Evolutionary conservation across 2,113 vertebrate species (phyloP).

Genomic region (Odontophorus gujanensis): DNA sequence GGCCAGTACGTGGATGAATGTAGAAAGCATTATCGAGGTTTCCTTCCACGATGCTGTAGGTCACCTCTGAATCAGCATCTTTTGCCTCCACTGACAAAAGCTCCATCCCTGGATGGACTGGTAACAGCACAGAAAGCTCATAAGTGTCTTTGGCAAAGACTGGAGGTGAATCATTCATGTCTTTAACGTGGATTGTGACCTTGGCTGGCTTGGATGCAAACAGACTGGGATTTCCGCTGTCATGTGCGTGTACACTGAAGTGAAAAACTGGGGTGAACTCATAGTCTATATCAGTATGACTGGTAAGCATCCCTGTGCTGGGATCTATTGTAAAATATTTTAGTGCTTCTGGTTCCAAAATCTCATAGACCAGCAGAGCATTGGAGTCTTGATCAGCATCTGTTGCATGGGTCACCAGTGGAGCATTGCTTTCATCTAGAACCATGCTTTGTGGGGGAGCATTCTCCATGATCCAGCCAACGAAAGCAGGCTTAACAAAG

Average conservation of each 20-base stretch:
- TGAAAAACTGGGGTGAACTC: constrained; percentile 83
- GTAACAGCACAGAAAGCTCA: constrained; percentile 77
- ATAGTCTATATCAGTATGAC: constrained; percentile 85
- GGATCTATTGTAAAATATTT: constrained; percentile 89
- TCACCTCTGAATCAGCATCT: constrained; percentile 89
- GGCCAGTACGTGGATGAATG: constrained; percentile 83
- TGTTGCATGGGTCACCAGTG: constrained; percentile 87
- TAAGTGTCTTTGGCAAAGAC: constrained; percentile 82
- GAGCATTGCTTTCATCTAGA: constrained; percentile 84
- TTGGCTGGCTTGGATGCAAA: constrained; percentile 85
- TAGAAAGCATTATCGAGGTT: constrained; percentile 82
- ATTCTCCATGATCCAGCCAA: constrained; percentile 89
- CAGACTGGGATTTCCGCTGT: constrained; percentile 86
- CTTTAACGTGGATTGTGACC: constrained; percentile 83
- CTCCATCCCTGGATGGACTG: constrained; percentile 84
- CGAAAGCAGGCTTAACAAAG: constrained; percentile 81
- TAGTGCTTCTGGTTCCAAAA: constrained; percentile 85
- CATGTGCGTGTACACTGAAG: constrained; percentile 87
- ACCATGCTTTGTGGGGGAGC: constrained; percentile 88
- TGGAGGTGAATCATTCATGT: constrained; percentile 92
- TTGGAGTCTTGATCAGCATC: constrained; percentile 90
- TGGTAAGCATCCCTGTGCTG: constrained; percentile 88
- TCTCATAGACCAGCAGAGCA: constrained; percentile 87
- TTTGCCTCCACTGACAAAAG: constrained; percentile 83
- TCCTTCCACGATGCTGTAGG: constrained; percentile 85